Percentiles rank a stretch among this genome's conserved stretches.
Conservation (phyloP, 2,797 vertebrate genomes). For the Alcedo quadribrachys region DNA sequence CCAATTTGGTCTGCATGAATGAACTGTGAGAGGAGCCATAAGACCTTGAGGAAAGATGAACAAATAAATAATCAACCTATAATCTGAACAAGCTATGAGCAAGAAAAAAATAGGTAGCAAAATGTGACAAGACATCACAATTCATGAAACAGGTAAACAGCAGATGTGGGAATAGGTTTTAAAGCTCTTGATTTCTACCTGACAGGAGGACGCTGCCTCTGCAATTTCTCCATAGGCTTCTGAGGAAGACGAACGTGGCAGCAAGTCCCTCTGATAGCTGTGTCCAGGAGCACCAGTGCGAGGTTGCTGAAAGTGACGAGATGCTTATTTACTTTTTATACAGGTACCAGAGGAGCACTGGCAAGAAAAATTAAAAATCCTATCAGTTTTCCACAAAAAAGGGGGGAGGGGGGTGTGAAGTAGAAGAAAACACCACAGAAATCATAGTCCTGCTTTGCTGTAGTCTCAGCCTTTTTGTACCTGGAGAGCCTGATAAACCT, state of each 20-base stretch:
- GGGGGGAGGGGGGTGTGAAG: rapidly evolving
- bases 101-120: not conserved
- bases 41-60: not conserved
- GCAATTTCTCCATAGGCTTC: not conserved
- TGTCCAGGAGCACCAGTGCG: too few species aligned
- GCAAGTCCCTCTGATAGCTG: not conserved
- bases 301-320: not conserved
- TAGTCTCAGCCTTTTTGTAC: not conserved
- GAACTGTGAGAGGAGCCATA: rapidly evolving
- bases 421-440: not conserved
- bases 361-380: not conserved
- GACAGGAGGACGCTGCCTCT: not conserved
- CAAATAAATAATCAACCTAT: not conserved
- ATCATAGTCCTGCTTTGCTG: not conserved
- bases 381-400: not conserved
- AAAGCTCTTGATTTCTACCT: not conserved
- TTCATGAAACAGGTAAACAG: not conserved
- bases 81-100: not conserved
- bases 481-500: not conserved
- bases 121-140: not conserved
- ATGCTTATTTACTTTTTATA: not conserved
- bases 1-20: not conserved
- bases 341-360: not conserved
- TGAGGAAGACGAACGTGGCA: rapidly evolving
- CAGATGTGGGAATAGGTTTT: not conserved